Conservation (phyloP, 2,797 vertebrate genomes). For the Denticeps clupeoides region DNA sequence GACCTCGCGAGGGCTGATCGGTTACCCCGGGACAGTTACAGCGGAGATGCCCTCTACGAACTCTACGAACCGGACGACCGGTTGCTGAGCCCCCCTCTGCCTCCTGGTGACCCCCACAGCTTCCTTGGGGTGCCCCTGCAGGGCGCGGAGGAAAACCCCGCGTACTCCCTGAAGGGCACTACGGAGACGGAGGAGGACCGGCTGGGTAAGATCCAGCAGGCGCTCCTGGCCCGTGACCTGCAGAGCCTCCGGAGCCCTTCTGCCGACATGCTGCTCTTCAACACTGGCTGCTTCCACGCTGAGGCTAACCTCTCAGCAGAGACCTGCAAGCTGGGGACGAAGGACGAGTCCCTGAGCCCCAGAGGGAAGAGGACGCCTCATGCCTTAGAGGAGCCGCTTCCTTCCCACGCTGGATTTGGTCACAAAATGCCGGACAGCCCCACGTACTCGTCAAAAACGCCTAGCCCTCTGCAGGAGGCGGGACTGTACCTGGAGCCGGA, state of each 20-base stretch:
- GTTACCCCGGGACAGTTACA: conserved; percentile 90
- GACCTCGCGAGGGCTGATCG: conserved; percentile 67
- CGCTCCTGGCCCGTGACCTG: conserved; percentile 69
- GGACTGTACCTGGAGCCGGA: conserved; percentile 42
- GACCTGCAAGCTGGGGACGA: conserved; percentile 32
- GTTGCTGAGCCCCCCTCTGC: conserved; percentile 71
- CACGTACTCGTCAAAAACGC: conserved; percentile 37
- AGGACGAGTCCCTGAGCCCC: conserved; percentile 38
- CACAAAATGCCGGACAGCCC: conserved; percentile 39
- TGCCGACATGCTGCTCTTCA: conserved; percentile 40
- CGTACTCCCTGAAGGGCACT: conserved; percentile 53
- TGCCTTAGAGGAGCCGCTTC: conserved; percentile 28
- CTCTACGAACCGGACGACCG: conserved; percentile 82
- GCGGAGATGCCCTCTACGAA: conserved; percentile 92
- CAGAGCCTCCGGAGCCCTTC: conserved; percentile 49
- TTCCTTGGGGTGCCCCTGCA: conserved; percentile 59
- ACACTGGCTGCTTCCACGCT: conserved; percentile 33
- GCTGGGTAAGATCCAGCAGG: conserved; percentile 66
- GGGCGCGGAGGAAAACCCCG: conserved; percentile 40
- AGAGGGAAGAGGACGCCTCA: conserved; percentile 16
- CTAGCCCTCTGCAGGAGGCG: conserved; percentile 28
- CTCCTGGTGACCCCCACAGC: conserved; percentile 51
- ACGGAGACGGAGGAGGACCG: conserved; percentile 73
- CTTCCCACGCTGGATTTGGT: conserved; percentile 23
- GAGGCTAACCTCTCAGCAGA: conserved; percentile 45